Base-by-base conservation (phyloP, 2,797 vertebrate species). In the Pseudochirops corinnae region DNA sequence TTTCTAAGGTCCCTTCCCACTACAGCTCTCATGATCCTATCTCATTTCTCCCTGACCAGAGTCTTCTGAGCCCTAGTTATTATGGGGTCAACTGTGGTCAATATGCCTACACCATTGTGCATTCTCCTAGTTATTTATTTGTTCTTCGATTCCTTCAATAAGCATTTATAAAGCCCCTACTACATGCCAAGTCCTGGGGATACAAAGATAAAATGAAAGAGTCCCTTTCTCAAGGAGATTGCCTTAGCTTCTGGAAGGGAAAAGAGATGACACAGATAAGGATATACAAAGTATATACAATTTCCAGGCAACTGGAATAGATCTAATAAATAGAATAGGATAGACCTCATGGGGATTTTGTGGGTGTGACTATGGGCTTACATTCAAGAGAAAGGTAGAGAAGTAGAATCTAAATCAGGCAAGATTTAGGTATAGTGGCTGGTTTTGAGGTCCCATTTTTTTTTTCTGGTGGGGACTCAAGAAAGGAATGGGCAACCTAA, bases 361-460 rank as follows among this genome's bases (percentile, higher is more conserved):
- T 98, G 97, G 96, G 97, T 97, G 96, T 98, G 98, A 97, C 97
- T 94, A 90, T 53, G 33, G 93, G 95, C 97, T 97, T 95, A 39
- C 21, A 97, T 96, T 97, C 97, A 95, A 97, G 95, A 97, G 95
- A 97, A 97, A 97, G 94, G 14, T 92, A 39, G 97, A 98, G 98
- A 98, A 97, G 97, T 97, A 97, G 97, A 97, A 94, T 96, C 97
- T 98, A 98, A 98, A 97, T 97, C 93, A 97, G 94, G 97, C 94
- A 96, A 97, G 96, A 97, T 96, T 96, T 21, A 57, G 94, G 97
- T 97, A 97, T 95, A 97, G 97, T 96, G 97, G 96, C 96, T 97
- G 98, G 97, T 98, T 98, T 98, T 97, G 96, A 95, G 92, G 96
- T 95, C 93, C 56, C 46, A 95, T 92, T 96, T 97, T 97, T 95